Evolutionary conservation across 2,113 vertebrate species (phyloP).

Genomic region (Atractosteus spatula): DNA sequence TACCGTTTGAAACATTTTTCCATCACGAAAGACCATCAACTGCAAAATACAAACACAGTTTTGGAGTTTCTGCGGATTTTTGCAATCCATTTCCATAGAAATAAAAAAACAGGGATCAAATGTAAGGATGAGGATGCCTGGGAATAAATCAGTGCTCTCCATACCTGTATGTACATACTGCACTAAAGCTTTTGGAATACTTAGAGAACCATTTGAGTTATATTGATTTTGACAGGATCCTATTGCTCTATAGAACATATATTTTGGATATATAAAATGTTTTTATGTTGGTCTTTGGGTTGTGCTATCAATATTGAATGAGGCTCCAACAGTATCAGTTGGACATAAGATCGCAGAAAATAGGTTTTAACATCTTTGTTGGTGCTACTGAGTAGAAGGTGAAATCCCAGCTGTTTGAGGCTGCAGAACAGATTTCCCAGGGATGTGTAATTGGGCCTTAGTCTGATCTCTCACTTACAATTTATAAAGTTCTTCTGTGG

Average conservation of each 20-base stretch:
- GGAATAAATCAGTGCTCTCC: too few relatives aligned
- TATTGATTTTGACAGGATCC: background rate
- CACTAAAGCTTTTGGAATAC: background rate
- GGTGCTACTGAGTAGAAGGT: slow-evolving; percentile 14
- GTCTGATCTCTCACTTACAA: background rate
- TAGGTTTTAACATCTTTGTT: slow-evolving; percentile 12
- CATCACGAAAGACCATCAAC: too few relatives aligned
- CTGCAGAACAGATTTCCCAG: slow-evolving; percentile 16
- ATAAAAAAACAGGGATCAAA: too few relatives aligned
- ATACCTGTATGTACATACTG: too few relatives aligned
- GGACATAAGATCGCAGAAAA: slow-evolving; percentile 14
- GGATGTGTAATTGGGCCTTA: slow-evolving; percentile 23
- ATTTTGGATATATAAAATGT: background rate
- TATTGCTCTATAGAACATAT: background rate
- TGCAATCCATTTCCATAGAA: too few relatives aligned
- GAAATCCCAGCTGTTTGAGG: slow-evolving; percentile 8
- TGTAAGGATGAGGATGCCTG: background rate
- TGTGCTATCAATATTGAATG: slow-evolving; percentile 9
- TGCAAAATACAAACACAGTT: too few relatives aligned
- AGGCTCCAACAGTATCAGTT: background rate
- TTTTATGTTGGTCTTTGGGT: background rate
- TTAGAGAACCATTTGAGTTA: background rate
- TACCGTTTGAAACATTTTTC: too few relatives aligned
- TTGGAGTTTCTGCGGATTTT: too few relatives aligned
- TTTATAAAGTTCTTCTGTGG: slow-evolving; percentile 15